A percentile compares a stretch with the other conserved stretches of the same genome.
Conservation (phyloP, 2,113 vertebrate species). For the Elaphurus davidianus region DNA sequence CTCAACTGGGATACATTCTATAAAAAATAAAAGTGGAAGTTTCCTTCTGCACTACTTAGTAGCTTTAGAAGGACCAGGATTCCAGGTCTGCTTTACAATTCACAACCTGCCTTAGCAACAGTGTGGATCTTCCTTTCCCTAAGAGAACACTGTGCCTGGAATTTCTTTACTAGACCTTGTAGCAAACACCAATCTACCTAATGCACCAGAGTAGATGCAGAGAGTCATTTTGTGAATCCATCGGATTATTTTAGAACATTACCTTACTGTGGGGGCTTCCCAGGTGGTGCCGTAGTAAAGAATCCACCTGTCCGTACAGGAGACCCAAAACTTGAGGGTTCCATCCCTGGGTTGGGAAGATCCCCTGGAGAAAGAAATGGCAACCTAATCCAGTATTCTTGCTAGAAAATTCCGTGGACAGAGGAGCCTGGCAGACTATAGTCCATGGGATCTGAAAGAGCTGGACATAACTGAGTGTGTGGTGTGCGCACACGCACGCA, state of each 20-base stretch:
- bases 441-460: neutral
- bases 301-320: neutral
- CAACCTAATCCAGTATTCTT: neutral
- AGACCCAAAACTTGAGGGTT: neutral
- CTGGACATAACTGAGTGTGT: neutral
- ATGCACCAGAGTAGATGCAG: neutral
- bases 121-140: neutral
- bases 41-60: neutral
- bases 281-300: neutral
- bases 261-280: neutral
- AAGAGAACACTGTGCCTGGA: neutral
- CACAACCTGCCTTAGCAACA: neutral
- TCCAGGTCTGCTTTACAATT: neutral
- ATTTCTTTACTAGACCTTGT: neutral
- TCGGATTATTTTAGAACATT: neutral
- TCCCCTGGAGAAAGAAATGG: neutral
- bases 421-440: neutral
- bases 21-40: neutral
- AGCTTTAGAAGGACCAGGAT: neutral
- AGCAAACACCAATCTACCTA: neutral
- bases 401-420: neutral
- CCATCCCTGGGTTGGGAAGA: neutral
- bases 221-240: neutral
- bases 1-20: neutral
- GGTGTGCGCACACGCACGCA: rapidly evolving